phyloP scores from a whole-genome alignment of 2,797 vertebrate genomes.

The Liparis tanakae region DNA sequence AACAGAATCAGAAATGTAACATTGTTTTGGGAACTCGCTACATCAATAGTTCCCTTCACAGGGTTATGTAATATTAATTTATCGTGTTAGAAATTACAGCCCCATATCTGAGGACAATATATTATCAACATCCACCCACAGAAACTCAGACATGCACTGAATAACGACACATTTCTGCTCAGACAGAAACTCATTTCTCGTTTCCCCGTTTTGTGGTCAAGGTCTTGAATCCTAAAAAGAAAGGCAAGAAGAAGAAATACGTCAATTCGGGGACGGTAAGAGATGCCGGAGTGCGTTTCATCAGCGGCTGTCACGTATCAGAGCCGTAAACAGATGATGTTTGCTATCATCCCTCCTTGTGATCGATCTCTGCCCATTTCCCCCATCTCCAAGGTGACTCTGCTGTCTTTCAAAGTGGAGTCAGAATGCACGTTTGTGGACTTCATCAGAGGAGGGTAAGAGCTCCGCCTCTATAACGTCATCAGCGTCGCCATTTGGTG shows the following conservation, averaged over 20 bases:
- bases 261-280: slow-evolving; percentile 94
- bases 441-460: slow-evolving; percentile 94
- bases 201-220: slow-evolving; percentile 57
- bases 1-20: background rate
- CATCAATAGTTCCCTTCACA: slow-evolving; percentile 10
- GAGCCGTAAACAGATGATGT: slow-evolving; percentile 21
- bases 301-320: slow-evolving; percentile 14
- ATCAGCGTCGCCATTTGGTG: background rate
- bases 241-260: slow-evolving; percentile 98
- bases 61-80: slow-evolving; percentile 35
- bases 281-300: slow-evolving; percentile 24
- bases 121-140: background rate
- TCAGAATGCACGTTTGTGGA: slow-evolving; percentile 93
- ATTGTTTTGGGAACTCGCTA: slow-evolving; percentile 10
- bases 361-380: background rate
- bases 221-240: slow-evolving; percentile 96
- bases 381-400: slow-evolving; percentile 83
- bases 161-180: slow-evolving; percentile 2
- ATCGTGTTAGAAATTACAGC: slow-evolving; percentile 8
- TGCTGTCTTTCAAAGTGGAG: slow-evolving; percentile 92
- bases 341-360: background rate
- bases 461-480: slow-evolving; percentile 8
- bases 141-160: background rate
- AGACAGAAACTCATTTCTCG: slow-evolving; percentile 9
- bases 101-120: slow-evolving; percentile 16